Evolutionary conservation across 2,113 vertebrate genomes (phyloP), one percentile per base, ranked within the genome.

Genomic region (Limanda limanda): DNA sequence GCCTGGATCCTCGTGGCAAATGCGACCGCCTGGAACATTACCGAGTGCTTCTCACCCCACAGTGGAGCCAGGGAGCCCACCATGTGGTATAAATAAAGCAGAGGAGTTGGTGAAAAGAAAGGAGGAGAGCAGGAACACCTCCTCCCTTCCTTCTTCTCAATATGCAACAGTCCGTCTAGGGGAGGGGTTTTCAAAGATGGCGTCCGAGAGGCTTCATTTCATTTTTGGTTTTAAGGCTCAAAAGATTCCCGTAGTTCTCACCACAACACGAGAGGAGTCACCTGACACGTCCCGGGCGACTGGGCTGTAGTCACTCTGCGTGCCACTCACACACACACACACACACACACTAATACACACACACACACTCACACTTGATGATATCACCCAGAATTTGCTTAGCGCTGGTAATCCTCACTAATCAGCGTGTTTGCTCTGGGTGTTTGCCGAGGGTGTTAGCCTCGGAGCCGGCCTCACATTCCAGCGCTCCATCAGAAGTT

Each of bases 31-130:
- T 75, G 48, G 48, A 51, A 51, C 25, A 2, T 8, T 51, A 51
- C 48, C 48, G 76, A 84, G 91, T 71, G 90, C 87, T 89, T 92
- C 91, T 88, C 80, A 87, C 79, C 72, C 83, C 55, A 82, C 81
- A 87, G 83, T 7, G 71, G 69, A 76, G 78, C 75, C 59, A 79
- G 74, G 57, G 57, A 79, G 76, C 71, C 73, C 79, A 71, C 87
- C 90, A 84, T 90, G 91, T 86, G 90, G 91, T 85, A 88, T 86
- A 87, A 93, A 93, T 93, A 91, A 93, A 94, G 87, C 71, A 85
- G 78, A 74, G 75, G 76, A 86, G 70, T 27, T 80, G 66, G 83
- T 88, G 85, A 81, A 87, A 86, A 70, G 85, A 68, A 83, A 67
- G 81, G 79, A 24, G 73, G 78, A 68, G 74, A 67, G 79, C n/a